Percentiles rank a stretch among this genome's conserved stretches.
phyloP scores from a whole-genome alignment of 2,113 vertebrate genomes.

The Crypturellus undulatus region DNA sequence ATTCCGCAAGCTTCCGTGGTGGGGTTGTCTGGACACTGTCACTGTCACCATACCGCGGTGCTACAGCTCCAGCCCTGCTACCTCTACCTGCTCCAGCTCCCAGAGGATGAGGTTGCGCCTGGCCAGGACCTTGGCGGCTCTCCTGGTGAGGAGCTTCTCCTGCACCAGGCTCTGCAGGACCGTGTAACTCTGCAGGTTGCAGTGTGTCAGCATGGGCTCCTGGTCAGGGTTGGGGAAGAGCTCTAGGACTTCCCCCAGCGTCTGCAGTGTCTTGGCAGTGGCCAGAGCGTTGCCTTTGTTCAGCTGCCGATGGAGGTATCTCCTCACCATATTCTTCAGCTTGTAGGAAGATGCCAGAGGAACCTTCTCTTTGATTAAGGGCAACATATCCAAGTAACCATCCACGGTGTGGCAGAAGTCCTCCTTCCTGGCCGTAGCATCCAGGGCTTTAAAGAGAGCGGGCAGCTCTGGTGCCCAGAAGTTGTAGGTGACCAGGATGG shows the following conservation, averaged over 20 bases:
- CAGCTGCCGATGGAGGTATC: conserved; percentile 21
- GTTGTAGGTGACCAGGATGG: conserved; percentile 48
- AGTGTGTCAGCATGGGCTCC: background rate
- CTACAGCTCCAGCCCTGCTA: background rate
- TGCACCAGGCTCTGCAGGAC: conserved; percentile 43
- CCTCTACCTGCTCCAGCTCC: background rate
- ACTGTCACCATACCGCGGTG: background rate
- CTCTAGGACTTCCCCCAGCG: conserved; percentile 53
- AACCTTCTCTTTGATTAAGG: conserved; percentile 45
- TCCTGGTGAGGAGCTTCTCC: conserved; percentile 1
- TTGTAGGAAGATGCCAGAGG: conserved; percentile 48
- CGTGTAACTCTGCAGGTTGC: conserved; percentile 56
- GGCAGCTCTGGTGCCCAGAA: conserved; percentile 47
- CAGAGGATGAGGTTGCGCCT: conserved; percentile 21
- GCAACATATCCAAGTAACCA: conserved; percentile 53
- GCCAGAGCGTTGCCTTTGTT: background rate
- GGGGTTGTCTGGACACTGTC: too few relatives aligned
- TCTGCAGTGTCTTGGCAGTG: conserved; percentile 7
- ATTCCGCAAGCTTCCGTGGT: background rate
- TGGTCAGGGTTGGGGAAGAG: background rate
- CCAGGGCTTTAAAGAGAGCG: conserved; percentile 50
- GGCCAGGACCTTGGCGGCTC: conserved; percentile 44
- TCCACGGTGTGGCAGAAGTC: conserved; percentile 39
- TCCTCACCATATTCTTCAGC: conserved; percentile 40
- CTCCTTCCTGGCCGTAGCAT: conserved; percentile 8